Conservation (phyloP, 2,888 invertebrate genomes). For the Tribolium freemani region DNA sequence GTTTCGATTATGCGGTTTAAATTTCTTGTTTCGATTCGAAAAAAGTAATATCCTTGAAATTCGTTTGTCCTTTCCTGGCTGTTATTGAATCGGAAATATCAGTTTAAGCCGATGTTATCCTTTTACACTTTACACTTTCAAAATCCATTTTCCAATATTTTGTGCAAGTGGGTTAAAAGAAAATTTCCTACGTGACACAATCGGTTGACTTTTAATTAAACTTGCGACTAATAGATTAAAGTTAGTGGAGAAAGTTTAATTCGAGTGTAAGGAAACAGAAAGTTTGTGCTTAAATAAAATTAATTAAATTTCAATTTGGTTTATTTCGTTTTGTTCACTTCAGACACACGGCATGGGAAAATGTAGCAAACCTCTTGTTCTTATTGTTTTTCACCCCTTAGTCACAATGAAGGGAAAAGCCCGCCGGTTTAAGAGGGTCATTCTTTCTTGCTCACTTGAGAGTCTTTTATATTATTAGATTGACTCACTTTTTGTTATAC, state of each 20-base stretch:
- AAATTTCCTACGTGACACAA: not conserved
- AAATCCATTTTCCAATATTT: constrained; percentile 6
- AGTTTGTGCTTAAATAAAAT: constrained; percentile 15
- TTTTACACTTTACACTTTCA: constrained; percentile 29
- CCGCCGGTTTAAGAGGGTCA: constrained; percentile 25
- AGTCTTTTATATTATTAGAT: constrained; percentile 35
- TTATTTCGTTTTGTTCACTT: constrained; percentile 1
- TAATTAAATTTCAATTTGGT: constrained; percentile 28
- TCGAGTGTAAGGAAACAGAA: constrained; percentile 10
- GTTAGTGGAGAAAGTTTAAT: constrained; percentile 21
- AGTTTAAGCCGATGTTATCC: constrained; percentile 30
- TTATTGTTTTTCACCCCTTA: constrained; percentile 23
- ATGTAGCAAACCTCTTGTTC: not conserved
- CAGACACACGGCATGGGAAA: not conserved
- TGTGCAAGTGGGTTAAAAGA: not conserved
- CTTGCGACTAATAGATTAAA: constrained; percentile 14
- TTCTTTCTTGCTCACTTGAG: constrained; percentile 31
- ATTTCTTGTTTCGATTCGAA: constrained; percentile 2
- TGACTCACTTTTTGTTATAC: constrained; percentile 33
- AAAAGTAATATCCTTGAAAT: constrained; percentile 18
- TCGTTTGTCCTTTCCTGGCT: constrained; percentile 32
- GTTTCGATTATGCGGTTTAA: constrained; percentile 16
- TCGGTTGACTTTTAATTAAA: constrained; percentile 20
- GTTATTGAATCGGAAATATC: constrained; percentile 39
- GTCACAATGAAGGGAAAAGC: constrained; percentile 11